Evolutionary conservation across 2,797 vertebrate species (phyloP).

Genomic region (Sylvilagus floridanus): DNA sequence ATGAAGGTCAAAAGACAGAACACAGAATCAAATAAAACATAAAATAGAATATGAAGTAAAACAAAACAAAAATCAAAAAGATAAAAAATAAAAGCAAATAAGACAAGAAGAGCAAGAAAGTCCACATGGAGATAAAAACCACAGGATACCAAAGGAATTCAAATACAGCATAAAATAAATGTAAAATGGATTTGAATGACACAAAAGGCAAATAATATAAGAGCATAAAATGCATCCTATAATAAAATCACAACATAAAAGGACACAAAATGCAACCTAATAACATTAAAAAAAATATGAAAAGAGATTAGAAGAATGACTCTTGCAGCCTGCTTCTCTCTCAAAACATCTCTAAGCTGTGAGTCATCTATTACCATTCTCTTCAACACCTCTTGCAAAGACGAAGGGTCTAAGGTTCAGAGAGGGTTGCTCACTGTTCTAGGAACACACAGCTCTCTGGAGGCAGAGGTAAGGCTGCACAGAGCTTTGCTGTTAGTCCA

Average conservation of each 20-base stretch:
- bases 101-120: slow-evolving; percentile 29
- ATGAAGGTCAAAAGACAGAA: slow-evolving; percentile 15
- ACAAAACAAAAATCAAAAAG: slow-evolving; percentile 29
- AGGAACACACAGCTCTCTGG: background rate
- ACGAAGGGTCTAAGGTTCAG: background rate
- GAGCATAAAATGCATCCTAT: slow-evolving; percentile 4
- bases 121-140: slow-evolving; percentile 10
- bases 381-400: background rate
- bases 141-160: slow-evolving; percentile 26
- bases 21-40: background rate
- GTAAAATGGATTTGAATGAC: slow-evolving; percentile 49
- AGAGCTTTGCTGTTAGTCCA: background rate
- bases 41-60: background rate
- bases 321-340: background rate
- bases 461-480: background rate
- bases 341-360: slow-evolving; percentile 28
- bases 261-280: background rate
- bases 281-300: slow-evolving; percentile 24
- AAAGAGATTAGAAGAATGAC: slow-evolving; percentile 16
- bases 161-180: slow-evolving; percentile 34
- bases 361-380: background rate
- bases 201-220: slow-evolving; percentile 24
- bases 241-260: slow-evolving; percentile 44
- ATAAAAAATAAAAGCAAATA: slow-evolving; percentile 20
- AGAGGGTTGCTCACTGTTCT: background rate